phyloP scores from a whole-genome alignment of 2,113 vertebrate species.

The Arvicanthis niloticus region DNA sequence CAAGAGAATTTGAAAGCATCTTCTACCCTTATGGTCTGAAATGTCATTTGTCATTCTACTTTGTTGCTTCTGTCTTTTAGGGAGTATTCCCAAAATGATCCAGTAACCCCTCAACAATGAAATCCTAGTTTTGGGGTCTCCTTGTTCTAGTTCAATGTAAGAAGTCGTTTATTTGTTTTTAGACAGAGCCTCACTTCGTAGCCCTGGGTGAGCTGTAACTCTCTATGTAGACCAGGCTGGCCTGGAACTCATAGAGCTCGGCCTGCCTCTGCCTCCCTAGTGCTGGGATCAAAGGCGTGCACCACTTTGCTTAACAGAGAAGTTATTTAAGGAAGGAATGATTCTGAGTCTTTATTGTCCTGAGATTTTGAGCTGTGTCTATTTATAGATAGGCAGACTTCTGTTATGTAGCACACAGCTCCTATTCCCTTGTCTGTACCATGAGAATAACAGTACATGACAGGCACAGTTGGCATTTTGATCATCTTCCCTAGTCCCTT shows the following conservation, averaged over 20 bases:
- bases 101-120: not conserved
- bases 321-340: slow-evolving; percentile 28
- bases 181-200: not conserved
- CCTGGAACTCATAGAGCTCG: not conserved
- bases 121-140: not conserved
- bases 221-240: not conserved
- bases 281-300: not conserved
- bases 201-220: not conserved
- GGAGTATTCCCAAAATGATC: not conserved
- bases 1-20: slow-evolving; percentile 19
- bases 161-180: not conserved
- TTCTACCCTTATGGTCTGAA: not conserved
- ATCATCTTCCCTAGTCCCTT: not conserved
- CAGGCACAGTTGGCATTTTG: not conserved
- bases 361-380: slow-evolving; percentile 17
- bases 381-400: not conserved
- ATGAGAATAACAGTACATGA: not conserved
- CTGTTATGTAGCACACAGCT: not conserved
- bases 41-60: slow-evolving; percentile 17
- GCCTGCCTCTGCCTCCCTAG: not conserved
- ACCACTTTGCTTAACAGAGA: not conserved
- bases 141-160: slow-evolving; percentile 28
- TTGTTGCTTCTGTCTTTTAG: slow-evolving; percentile 27
- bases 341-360: slow-evolving; percentile 2
- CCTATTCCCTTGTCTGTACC: not conserved